phyloP scores from a whole-genome alignment of 2,797 vertebrate genomes.

The Staurois parvus region DNA sequence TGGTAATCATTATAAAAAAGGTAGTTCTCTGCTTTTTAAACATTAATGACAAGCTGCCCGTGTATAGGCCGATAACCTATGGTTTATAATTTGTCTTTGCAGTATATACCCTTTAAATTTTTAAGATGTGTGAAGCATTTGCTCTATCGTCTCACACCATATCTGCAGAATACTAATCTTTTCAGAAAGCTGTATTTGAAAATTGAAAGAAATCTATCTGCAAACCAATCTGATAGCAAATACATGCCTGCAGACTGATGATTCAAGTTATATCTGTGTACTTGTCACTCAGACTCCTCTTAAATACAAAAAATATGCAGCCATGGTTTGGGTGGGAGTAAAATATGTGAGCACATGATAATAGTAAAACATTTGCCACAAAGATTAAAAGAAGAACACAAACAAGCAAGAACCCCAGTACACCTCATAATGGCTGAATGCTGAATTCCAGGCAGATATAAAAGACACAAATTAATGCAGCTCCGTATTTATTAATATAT shows the following conservation, averaged over 20 bases:
- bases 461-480: too few species aligned
- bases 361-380: constrained; percentile 76
- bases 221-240: constrained; percentile 80
- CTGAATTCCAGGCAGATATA: too few species aligned
- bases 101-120: not conserved
- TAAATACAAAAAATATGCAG: constrained; percentile 67
- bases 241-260: constrained; percentile 77
- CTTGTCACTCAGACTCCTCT: constrained; percentile 77
- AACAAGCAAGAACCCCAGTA: constrained; percentile 46
- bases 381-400: constrained; percentile 69
- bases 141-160: constrained; percentile 64
- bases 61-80: too few species aligned
- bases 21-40: too few species aligned
- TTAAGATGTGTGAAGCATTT: not conserved
- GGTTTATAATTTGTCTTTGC: too few species aligned
- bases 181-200: constrained; percentile 72
- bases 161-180: constrained; percentile 78
- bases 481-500: too few species aligned
- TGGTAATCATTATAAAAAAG: too few species aligned
- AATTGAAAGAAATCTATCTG: constrained; percentile 76
- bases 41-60: too few species aligned
- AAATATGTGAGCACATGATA: constrained; percentile 78
- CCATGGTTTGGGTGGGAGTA: constrained; percentile 73
- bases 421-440: constrained; percentile 15
- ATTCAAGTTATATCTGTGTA: constrained; percentile 80